A percentile compares a stretch with the other conserved stretches of the same genome.
Evolutionary conservation across 92 coral and sea anemone genomes (phyloP).

Genomic region (Isaurus tuberculatus): DNA sequence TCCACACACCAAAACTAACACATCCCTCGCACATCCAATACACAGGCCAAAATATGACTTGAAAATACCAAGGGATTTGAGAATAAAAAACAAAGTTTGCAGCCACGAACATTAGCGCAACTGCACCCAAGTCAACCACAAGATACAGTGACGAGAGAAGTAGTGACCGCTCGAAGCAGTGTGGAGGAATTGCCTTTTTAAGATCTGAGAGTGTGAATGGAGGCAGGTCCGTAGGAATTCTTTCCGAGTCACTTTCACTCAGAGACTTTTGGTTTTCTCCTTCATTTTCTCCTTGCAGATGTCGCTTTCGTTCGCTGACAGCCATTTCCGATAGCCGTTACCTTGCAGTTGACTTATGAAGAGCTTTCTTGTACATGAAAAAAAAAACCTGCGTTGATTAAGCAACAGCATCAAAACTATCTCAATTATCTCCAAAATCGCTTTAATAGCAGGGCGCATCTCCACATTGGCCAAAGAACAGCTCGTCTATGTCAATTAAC

Average conservation of each 20-base stretch:
- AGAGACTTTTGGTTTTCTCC: neutral
- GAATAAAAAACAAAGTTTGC: slow-evolving; percentile 71
- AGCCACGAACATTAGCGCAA: slow-evolving; percentile 49
- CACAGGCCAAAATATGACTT: slow-evolving; percentile 81
- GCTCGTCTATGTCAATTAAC: neutral
- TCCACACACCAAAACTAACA: slow-evolving; percentile 85
- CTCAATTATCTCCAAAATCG: slow-evolving; percentile 22
- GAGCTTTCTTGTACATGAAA: neutral
- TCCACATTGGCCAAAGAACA: slow-evolving; percentile 21
- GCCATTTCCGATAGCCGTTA: slow-evolving; percentile 14
- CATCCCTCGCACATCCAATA: slow-evolving; percentile 93
- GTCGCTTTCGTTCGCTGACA: slow-evolving; percentile 28
- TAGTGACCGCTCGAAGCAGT: slow-evolving; percentile 85
- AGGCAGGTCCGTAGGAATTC: slow-evolving; percentile 44
- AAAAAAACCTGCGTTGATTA: slow-evolving; percentile 12
- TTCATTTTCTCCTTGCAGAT: slow-evolving; percentile 1
- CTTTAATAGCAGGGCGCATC: slow-evolving; percentile 25
- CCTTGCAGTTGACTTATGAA: slow-evolving; percentile 6
- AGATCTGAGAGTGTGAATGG: slow-evolving; percentile 84
- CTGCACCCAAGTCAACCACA: slow-evolving; percentile 64
- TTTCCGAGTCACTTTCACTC: neutral
- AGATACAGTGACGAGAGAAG: slow-evolving; percentile 69
- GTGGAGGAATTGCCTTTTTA: slow-evolving; percentile 85
- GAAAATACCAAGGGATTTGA: slow-evolving; percentile 66
- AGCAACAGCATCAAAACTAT: slow-evolving; percentile 24